Percentiles rank a stretch among this genome's conserved stretches.
Evolutionary conservation across 1,140 invertebrate species (phyloP).

Genomic region (Drosophila parvula): DNA sequence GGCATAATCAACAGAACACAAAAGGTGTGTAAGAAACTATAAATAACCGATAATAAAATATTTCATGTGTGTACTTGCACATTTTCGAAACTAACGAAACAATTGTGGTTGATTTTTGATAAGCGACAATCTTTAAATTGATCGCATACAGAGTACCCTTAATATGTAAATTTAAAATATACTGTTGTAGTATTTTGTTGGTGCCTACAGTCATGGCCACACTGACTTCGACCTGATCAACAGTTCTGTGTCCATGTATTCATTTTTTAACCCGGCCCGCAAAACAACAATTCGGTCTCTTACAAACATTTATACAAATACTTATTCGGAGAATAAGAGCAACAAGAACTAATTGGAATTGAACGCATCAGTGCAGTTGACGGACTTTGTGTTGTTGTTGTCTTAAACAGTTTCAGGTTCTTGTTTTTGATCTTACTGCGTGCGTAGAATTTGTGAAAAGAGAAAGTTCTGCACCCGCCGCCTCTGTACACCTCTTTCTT

Average conservation of each 20-base stretch:
- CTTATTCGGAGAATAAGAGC: not conserved
- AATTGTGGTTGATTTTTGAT: not conserved
- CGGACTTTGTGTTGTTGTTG: slow-evolving; percentile 5
- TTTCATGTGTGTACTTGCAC: too few relatives aligned
- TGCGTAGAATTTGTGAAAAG: slow-evolving; percentile 79
- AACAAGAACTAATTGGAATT: slow-evolving; percentile 31
- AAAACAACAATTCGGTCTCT: slow-evolving; percentile 22
- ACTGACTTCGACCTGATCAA: slow-evolving; percentile 2
- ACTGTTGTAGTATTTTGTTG: not conserved
- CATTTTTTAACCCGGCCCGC: slow-evolving; percentile 25
- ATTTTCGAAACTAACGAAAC: too few relatives aligned
- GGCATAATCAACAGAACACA: too few relatives aligned
- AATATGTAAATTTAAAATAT: not conserved
- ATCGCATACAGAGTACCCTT: not conserved
- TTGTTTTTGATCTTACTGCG: slow-evolving; percentile 50
- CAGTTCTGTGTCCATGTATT: slow-evolving; percentile 10
- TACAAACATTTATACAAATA: not conserved
- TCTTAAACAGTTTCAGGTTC: slow-evolving; percentile 6
- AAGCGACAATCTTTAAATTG: not conserved
- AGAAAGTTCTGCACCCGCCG: slow-evolving; percentile 62
- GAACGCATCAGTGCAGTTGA: slow-evolving; percentile 31
- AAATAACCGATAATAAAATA: too few relatives aligned
- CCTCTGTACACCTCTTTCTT: slow-evolving; percentile 18
- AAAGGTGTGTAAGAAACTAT: too few relatives aligned
- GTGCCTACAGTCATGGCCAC: not conserved